Percentiles rank a stretch among this genome's conserved stretches.
These are phyloP conservation scores for Macroramphosus scolopax DNA, from an alignment of 2,797 vertebrate genomes.

Conservation along the genomic window DNA sequence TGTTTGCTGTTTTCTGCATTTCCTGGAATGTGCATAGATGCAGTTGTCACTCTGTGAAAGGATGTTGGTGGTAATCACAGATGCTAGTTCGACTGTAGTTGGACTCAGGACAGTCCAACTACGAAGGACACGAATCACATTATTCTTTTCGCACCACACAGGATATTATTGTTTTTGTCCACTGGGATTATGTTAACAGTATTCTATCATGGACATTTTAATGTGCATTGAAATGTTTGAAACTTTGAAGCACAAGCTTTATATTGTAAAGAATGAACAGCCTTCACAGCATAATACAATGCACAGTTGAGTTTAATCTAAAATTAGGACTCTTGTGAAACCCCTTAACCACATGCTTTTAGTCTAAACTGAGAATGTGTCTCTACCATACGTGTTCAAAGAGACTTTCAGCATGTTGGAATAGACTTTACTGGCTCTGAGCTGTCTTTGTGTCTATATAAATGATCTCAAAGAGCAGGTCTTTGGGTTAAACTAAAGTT, in stretches of 20 bases:
- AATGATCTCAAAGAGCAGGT: slow-evolving; percentile 44
- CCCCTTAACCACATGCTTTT: slow-evolving; percentile 46
- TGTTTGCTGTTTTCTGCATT: slow-evolving; percentile 61
- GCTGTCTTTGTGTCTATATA: slow-evolving; percentile 43
- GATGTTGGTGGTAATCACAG: slow-evolving; percentile 58
- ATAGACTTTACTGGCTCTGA: slow-evolving; percentile 38
- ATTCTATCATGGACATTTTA: not conserved
- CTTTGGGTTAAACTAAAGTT: slow-evolving; percentile 30
- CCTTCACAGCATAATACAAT: slow-evolving; percentile 1
- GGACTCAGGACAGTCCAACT: no score
- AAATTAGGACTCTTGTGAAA: slow-evolving; percentile 10
- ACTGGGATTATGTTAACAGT: not conserved
- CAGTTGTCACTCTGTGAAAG: slow-evolving; percentile 51
- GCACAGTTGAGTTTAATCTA: slow-evolving; percentile 15
- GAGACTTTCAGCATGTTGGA: slow-evolving; percentile 38
- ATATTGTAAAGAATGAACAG: no score
- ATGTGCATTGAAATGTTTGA: no score
- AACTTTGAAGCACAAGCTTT: no score
- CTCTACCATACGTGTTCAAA: slow-evolving; percentile 38
- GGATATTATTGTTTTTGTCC: slow-evolving; percentile 1
- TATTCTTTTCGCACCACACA: slow-evolving; percentile 21
- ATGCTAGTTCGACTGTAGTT: slow-evolving; percentile 54
- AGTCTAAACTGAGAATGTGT: slow-evolving; percentile 21
- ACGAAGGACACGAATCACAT: slow-evolving; percentile 19
- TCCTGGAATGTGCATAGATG: slow-evolving; percentile 68